phyloP scores from a whole-genome alignment of 2,888 invertebrate species.

The Gastracanthus pulcherrimus region DNA sequence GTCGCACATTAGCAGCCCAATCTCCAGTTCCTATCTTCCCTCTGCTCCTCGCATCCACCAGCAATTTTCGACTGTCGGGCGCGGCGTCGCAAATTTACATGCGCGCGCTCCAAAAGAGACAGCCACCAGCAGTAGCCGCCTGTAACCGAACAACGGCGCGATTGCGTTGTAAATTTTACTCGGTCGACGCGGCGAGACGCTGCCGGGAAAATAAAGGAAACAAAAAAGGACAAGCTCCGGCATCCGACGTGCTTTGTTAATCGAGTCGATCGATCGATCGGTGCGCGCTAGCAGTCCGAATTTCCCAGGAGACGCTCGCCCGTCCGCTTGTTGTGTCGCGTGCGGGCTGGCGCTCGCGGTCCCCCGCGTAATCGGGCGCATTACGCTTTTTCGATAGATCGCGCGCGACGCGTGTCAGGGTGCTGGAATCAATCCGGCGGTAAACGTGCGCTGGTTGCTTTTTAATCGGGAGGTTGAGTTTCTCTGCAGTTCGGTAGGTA shows the following conservation, averaged over 20 bases:
- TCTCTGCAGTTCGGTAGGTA: no score
- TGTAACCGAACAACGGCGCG: background rate
- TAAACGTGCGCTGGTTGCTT: no score
- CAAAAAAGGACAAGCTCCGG: background rate
- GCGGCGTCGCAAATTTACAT: background rate
- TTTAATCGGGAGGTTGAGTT: no score
- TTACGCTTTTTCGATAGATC: slow-evolving; percentile 17
- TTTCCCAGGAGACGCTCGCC: slow-evolving; percentile 39
- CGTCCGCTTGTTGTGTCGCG: background rate
- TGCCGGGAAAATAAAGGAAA: background rate
- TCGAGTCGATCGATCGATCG: slow-evolving; percentile 36
- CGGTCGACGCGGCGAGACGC: background rate
- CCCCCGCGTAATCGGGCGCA: slow-evolving; percentile 2
- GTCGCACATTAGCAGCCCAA: background rate
- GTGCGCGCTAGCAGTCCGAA: slow-evolving; percentile 15
- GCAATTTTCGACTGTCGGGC: background rate
- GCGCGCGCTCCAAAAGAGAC: background rate
- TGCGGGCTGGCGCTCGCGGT: background rate
- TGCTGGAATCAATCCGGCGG: no score
- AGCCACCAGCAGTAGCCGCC: no score
- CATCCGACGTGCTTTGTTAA: slow-evolving; percentile 37
- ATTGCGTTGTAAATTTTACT: slow-evolving; percentile 4
- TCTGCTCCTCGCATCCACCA: no score
- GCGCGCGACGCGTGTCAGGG: no score
- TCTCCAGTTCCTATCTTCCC: no score